A percentile compares a stretch with the other conserved stretches of the same genome.
These are phyloP conservation scores for Micrasema minimum DNA, from an alignment of 1,140 invertebrate species.

Conservation along the genomic window DNA sequence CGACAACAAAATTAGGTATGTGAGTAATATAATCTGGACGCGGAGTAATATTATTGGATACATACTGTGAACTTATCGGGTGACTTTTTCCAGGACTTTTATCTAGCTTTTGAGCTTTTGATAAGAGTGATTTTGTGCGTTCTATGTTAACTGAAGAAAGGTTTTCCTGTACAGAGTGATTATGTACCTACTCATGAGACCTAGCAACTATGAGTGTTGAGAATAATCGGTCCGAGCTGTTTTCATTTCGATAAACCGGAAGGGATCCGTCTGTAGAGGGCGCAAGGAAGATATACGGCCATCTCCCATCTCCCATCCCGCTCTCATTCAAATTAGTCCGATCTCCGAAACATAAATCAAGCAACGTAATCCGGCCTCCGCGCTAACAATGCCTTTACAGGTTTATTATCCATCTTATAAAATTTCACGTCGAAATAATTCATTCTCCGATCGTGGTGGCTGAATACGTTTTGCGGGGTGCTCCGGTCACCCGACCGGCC, in stretches of 20 bases:
- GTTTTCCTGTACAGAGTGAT: not conserved
- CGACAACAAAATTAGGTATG: no score
- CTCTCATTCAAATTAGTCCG: constrained; percentile 51
- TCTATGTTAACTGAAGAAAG: no score
- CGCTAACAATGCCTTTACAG: constrained; percentile 53
- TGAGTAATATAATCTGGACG: no score
- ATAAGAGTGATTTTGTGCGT: no score
- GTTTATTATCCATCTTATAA: constrained; percentile 54
- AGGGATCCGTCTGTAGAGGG: constrained; percentile 39
- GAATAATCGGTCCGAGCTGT: constrained; percentile 24
- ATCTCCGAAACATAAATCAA: constrained; percentile 52
- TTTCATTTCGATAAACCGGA: constrained; percentile 44
- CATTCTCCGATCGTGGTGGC: constrained; percentile 50
- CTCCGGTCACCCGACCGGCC: not conserved
- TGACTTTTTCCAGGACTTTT: no score
- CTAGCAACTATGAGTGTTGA: constrained; percentile 22
- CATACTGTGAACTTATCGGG: no score
- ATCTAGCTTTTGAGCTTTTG: no score
- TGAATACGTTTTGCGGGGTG: constrained; percentile 28
- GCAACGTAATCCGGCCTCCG: constrained; percentile 50
- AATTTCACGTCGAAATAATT: constrained; percentile 54
- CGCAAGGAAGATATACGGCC: constrained; percentile 34
- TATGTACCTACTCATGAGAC: constrained; percentile 4
- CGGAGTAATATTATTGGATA: no score
- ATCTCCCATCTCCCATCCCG: constrained; percentile 4